phyloP scores from a whole-genome alignment of 2,888 invertebrate species.

The Muscina levida region DNA sequence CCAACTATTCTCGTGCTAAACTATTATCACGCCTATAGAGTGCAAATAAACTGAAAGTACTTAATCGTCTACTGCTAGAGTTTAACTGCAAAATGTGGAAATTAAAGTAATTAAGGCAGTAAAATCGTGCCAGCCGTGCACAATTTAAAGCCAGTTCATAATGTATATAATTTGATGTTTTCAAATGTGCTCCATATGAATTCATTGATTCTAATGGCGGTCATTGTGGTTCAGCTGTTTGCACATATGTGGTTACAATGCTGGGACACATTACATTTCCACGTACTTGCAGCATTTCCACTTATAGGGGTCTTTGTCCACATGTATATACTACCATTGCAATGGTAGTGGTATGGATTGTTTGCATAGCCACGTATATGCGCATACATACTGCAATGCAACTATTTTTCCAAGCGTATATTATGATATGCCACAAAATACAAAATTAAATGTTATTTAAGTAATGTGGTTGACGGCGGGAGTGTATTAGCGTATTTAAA shows the following conservation, averaged over 20 bases:
- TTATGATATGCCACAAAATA: conserved; percentile 9
- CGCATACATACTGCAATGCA: no score
- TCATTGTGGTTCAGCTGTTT: conserved; percentile 52
- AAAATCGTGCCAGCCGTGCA: not conserved
- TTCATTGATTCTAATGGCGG: conserved; percentile 58
- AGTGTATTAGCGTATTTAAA: conserved; percentile 38
- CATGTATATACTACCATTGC: no score
- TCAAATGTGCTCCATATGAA: conserved; percentile 40
- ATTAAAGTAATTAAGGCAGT: no score
- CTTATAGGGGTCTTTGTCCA: conserved; percentile 22
- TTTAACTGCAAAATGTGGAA: no score
- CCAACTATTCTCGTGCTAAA: no score
- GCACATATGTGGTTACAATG: not conserved
- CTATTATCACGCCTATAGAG: no score
- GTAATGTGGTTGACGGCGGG: conserved; percentile 4
- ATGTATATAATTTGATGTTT: not conserved
- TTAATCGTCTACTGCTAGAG: no score
- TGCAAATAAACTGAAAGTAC: no score
- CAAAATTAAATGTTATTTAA: conserved; percentile 35
- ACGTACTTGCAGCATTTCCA: no score
- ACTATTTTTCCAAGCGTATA: not conserved
- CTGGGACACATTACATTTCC: conserved; percentile 1
- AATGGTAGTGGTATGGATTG: conserved; percentile 12
- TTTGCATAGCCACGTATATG: conserved; percentile 9
- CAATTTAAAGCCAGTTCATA: conserved; percentile 18